Evolutionary conservation across 2,888 invertebrate species (phyloP), one percentile per base, ranked within the genome.

Genomic region (Aplocera efformata): DNA sequence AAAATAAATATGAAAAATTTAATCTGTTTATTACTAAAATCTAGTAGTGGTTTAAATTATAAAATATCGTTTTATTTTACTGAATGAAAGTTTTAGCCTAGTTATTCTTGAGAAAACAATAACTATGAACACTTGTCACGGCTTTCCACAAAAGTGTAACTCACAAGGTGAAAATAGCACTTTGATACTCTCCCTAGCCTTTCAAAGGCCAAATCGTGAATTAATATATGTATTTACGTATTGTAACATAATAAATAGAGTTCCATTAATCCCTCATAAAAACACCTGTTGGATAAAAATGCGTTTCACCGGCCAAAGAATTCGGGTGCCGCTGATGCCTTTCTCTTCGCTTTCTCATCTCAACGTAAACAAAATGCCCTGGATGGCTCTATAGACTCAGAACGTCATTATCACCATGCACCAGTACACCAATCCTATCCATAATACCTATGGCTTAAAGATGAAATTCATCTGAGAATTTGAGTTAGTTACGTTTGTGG

Each of bases 291-390:
- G 44, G 56, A 61, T 53, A 76, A 72, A 72, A 72, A 66, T 60
- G 45, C 79, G 74, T 81, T 75, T 79, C 75, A 68, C 75, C 67
- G 47, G 40, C 65, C 50, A 47, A 50, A 80, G 84, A 81, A 85
- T 84, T 85, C 65, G 80, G 82, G 65, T 63, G 65, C 46, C 54
- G 62, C 57, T 53, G 63, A 31, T 59, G 66, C 77, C 81, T 85
- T 85, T 85, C 85, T 76, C 82, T 58, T 61, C 31, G 76, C 85
- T 85, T 85, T 85, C 84, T 69, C 79, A 50, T 58, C 52, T 64
- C 56, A 64, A 72, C 71, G 72, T 76, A 76, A 78, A 73, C 74
- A 73, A 65, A 61, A 64, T 74, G 77, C 66, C 75, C 74, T 64
- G 71, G 54, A 69, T 73, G 64, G 54, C 53, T 46, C 24, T 34